Conservation (phyloP, 2,797 vertebrate species). For the Scarus forsteni region DNA sequence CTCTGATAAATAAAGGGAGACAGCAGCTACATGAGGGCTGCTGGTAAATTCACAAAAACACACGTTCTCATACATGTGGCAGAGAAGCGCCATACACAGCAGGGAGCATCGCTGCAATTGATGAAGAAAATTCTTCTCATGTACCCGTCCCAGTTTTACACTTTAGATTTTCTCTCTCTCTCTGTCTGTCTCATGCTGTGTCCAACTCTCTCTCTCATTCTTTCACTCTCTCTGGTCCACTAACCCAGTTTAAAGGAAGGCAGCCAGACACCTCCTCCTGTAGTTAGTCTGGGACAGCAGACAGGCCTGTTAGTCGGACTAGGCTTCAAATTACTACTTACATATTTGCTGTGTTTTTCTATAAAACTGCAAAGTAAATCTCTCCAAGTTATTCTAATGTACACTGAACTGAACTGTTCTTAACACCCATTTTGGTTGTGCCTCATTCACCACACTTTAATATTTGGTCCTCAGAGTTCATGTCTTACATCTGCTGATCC, state of each 20-base stretch:
- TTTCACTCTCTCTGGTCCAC: slow-evolving; percentile 77
- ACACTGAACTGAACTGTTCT: background rate
- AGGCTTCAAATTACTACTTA: slow-evolving; percentile 78
- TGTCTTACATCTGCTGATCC: background rate
- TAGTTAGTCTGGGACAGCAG: slow-evolving; percentile 79
- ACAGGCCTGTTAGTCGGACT: slow-evolving; percentile 76
- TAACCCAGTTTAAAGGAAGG: slow-evolving; percentile 85
- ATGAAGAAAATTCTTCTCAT: slow-evolving; percentile 70
- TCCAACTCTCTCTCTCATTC: slow-evolving; percentile 46
- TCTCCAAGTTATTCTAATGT: slow-evolving; percentile 1
- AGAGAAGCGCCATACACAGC: slow-evolving; percentile 62
- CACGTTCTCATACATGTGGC: slow-evolving; percentile 38
- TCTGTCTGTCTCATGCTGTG: slow-evolving; percentile 9
- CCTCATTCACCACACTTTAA: too few species aligned
- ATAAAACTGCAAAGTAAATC: slow-evolving; percentile 19
- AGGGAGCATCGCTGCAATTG: slow-evolving; percentile 63
- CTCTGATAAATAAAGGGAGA: slow-evolving; percentile 34
- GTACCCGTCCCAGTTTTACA: slow-evolving; percentile 75
- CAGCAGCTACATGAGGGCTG: background rate
- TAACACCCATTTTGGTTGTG: background rate
- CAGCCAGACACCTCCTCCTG: slow-evolving; percentile 79
- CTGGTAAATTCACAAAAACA: slow-evolving; percentile 38
- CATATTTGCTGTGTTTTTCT: slow-evolving; percentile 47
- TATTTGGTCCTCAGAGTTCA: background rate
- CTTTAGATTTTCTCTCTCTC: slow-evolving; percentile 54